Base-by-base conservation (phyloP, 2,888 invertebrate species). In the Drosophila parthenogenetica region DNA sequence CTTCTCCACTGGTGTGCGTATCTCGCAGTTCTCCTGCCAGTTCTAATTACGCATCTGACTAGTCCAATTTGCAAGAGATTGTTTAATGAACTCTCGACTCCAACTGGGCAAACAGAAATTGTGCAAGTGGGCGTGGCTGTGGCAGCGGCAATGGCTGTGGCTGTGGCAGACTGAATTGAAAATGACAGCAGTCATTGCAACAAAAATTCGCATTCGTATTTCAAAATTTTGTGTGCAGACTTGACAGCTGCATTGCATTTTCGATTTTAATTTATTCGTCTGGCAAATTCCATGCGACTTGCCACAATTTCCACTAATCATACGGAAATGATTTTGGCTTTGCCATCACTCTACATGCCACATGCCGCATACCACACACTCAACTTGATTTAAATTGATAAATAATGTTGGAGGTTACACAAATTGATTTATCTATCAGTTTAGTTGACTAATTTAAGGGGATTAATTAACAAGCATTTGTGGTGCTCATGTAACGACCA, bases 31-130 rank as follows among this genome's bases (percentile, higher is more conserved):
- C 43, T 37, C 22, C 54, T 87, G 78, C 53, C 75, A 83, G 62
- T 69, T 64, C 63, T 72, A 87, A 84, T 87, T 84, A 84, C 63
- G 63, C 53, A 53, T 54, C 72, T 67, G 69, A 65, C 69, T 66
- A 57, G 63, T 84, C 61, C 53, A 70, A 75, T 69, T 69, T 73
- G 43, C 55, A 64, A 49, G 53, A 69, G 61, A 77, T 75, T 74
- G 71, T 17, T 40, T 55, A 62, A 46, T 51, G 55, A 39, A 40
- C 50, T 42, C 58, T 35, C 46, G 5, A 40, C 48, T 48, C 25
- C 13, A 58, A 25, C 39, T 58, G 17, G 58, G 48, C 39, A 37
- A 40, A 40, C 46, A 58, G n/a, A 25, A 13, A 16, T 10, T 17
- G 17, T 32, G 7, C 14, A 35, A 54, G 19, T 19, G 14, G 29